Conservation (phyloP, 2,113 vertebrate genomes). For the Cyanoliseus patagonus region DNA sequence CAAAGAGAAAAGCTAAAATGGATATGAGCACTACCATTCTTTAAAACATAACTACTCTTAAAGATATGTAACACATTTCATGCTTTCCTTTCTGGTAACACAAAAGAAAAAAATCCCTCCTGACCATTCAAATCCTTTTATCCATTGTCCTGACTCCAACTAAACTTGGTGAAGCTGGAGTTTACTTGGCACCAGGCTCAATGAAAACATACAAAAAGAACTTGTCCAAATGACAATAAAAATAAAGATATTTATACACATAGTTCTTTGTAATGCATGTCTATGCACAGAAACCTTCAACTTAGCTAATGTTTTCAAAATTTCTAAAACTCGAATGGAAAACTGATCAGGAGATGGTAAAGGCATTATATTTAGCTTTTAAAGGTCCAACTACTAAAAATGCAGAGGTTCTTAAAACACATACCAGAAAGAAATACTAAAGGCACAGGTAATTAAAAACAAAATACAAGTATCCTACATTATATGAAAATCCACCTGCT, state of each 20-base stretch:
- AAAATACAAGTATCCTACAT: not conserved
- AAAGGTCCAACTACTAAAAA: slow-evolving; percentile 15
- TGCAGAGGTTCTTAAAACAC: not conserved
- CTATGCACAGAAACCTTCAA: not conserved
- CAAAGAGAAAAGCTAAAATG: not conserved
- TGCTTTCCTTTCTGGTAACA: not conserved
- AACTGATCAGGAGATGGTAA: not conserved
- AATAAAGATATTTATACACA: not conserved
- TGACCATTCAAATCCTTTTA: not conserved
- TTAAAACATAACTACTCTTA: not conserved
- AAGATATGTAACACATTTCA: not conserved
- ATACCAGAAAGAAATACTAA: slow-evolving; percentile 11
- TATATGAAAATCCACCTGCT: not conserved
- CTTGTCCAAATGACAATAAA: slow-evolving; percentile 4
- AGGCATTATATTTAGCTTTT: not conserved
- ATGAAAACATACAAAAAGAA: not conserved
- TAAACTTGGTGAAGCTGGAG: not conserved
- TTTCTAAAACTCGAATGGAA: not conserved
- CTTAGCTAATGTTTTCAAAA: not conserved
- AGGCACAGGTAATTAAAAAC: not conserved
- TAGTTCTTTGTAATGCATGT: not conserved
- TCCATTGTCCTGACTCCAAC: not conserved
- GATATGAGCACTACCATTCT: not conserved
- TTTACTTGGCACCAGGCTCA: not conserved
- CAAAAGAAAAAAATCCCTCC: not conserved